Percentiles rank a stretch among this genome's conserved stretches.
phyloP scores from a whole-genome alignment of 1,140 invertebrate genomes.

The Drosophila pallidifrons region DNA sequence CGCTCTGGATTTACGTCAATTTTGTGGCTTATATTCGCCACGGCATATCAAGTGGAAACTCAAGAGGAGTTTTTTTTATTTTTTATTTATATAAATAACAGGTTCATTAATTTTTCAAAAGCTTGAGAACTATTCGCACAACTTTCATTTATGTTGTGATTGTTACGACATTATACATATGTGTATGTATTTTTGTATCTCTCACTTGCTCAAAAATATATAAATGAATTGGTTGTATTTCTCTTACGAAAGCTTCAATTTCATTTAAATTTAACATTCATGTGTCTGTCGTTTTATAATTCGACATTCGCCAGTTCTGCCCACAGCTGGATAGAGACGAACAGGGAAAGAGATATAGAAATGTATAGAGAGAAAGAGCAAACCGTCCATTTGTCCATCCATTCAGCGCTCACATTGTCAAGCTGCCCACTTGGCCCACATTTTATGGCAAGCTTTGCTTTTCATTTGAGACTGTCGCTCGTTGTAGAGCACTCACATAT shows the following conservation, averaged over 20 bases:
- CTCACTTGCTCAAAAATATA: neutral
- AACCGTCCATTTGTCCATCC: neutral
- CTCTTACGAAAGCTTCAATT: neutral
- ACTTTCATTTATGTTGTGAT: neutral
- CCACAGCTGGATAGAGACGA: neutral
- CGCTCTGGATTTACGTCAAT: constrained; percentile 24
- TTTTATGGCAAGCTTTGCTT: constrained; percentile 11
- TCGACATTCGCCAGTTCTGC: constrained; percentile 5
- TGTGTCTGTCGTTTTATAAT: neutral
- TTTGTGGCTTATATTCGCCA: neutral
- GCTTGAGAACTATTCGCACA: neutral
- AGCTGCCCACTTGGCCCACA: constrained; percentile 45
- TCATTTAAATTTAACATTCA: neutral
- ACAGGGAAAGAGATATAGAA: too few relatives aligned
- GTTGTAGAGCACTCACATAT: constrained; percentile 10
- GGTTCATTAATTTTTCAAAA: neutral
- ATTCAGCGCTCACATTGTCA: constrained; percentile 28
- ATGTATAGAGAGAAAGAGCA: too few relatives aligned
- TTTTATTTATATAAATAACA: neutral
- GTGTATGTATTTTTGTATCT: neutral
- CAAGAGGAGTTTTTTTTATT: neutral
- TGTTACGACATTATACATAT: too few relatives aligned
- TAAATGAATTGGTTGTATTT: neutral
- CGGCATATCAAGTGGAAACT: constrained; percentile 8
- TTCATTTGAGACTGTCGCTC: neutral